phyloP scores from a whole-genome alignment of 2,888 invertebrate species.

The Diplolepis rosae region DNA sequence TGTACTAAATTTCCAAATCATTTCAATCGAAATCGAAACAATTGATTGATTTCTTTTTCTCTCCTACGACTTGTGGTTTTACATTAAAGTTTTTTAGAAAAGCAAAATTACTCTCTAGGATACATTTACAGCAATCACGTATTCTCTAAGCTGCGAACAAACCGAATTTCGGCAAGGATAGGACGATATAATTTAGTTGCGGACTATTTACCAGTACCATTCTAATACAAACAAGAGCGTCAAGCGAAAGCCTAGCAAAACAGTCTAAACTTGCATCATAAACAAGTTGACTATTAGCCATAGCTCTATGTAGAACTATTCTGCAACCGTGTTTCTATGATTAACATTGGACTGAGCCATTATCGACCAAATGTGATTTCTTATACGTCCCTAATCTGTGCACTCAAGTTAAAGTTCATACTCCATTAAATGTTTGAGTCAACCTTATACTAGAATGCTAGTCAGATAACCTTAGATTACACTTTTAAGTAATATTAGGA shows the following conservation, averaged over 20 bases:
- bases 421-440: too few relatives aligned
- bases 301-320: neutral
- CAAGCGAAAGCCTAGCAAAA: slow-evolving; percentile 32
- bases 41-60: neutral
- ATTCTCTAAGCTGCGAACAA: slow-evolving; percentile 6
- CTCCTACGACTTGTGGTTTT: neutral
- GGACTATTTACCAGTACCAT: slow-evolving; percentile 62
- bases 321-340: neutral
- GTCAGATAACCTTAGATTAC: too few relatives aligned
- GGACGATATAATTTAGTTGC: slow-evolving; percentile 32
- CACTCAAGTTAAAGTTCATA: too few relatives aligned
- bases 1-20: too few relatives aligned
- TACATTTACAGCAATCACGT: slow-evolving; percentile 5
- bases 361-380: neutral
- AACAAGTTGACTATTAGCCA: slow-evolving; percentile 12
- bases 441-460: too few relatives aligned
- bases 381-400: neutral
- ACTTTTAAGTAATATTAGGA: too few relatives aligned
- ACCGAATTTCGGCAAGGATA: slow-evolving; percentile 15
- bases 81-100: neutral
- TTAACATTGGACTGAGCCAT: neutral
- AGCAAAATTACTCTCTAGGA: neutral
- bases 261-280: slow-evolving; percentile 8
- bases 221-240: slow-evolving; percentile 54
- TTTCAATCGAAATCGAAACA: too few relatives aligned